Conservation (phyloP, 2,797 vertebrate genomes). For the Microhierax caerulescens region DNA sequence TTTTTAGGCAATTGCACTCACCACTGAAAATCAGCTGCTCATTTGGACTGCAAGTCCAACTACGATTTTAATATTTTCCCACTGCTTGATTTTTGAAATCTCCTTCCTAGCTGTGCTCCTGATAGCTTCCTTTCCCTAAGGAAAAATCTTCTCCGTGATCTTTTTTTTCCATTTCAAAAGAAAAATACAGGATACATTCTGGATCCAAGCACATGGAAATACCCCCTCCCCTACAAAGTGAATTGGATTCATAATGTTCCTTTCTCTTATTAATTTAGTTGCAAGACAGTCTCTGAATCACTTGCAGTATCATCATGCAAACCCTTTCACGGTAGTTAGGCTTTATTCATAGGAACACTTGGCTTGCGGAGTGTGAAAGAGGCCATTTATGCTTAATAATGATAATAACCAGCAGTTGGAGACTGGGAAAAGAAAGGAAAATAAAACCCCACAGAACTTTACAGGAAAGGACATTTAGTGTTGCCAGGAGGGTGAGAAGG, state of each 20-base stretch:
- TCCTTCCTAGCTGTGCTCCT: neutral
- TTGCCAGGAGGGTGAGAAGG: slow-evolving; percentile 74
- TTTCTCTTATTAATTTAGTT: slow-evolving; percentile 27
- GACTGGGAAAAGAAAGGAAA: slow-evolving; percentile 51
- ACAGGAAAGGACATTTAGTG: slow-evolving; percentile 63
- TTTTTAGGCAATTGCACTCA: neutral
- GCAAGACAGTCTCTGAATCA: neutral
- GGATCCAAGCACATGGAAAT: neutral
- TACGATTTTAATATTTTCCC: neutral
- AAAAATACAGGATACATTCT: neutral
- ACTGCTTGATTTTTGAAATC: neutral
- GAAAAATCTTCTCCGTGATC: neutral
- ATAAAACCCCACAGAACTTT: slow-evolving; percentile 55
- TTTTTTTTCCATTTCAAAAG: neutral
- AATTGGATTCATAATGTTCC: neutral
- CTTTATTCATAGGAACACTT: neutral
- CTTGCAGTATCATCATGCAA: neutral
- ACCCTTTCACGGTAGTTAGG: neutral
- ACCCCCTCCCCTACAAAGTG: neutral
- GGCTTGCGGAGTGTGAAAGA: slow-evolving; percentile 27
- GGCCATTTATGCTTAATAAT: slow-evolving; percentile 51
- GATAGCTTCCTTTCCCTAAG: neutral
- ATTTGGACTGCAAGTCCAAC: neutral
- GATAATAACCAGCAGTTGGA: slow-evolving; percentile 60
- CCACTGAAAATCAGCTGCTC: neutral